Evolutionary conservation across 2,888 invertebrate species (phyloP).

Genomic region (Watsonalla binaria): DNA sequence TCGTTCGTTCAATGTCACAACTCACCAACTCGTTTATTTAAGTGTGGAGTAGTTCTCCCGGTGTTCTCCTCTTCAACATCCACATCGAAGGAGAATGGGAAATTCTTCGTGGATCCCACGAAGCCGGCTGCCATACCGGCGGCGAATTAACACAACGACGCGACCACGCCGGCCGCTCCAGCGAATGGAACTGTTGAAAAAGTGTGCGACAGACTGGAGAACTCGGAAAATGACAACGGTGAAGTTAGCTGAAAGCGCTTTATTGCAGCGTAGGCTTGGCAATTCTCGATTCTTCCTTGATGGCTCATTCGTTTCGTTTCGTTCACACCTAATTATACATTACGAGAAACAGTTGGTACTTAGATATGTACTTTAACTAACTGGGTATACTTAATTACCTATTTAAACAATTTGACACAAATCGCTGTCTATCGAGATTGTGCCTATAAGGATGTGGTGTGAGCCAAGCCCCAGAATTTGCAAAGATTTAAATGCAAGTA

Average conservation of each 20-base stretch:
- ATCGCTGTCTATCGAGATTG: no score
- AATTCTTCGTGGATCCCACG: constrained; percentile 71
- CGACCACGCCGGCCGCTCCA: constrained; percentile 11
- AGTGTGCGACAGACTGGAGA: background rate
- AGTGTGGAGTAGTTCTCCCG: constrained; percentile 47
- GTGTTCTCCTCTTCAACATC: constrained; percentile 64
- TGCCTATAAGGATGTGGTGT: no score
- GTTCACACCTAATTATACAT: no score
- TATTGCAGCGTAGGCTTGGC: constrained; percentile 3
- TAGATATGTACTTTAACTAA: no score
- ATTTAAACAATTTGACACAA: no score
- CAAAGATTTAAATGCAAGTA: no score
- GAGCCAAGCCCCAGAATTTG: no score
- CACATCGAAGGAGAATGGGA: constrained; percentile 72
- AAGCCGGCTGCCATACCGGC: constrained; percentile 60
- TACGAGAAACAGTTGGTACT: no score
- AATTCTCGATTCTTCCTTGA: background rate
- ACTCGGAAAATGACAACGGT: background rate
- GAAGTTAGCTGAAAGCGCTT: background rate
- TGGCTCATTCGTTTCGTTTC: no score
- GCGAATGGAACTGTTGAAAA: constrained; percentile 2
- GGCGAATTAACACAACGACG: constrained; percentile 14
- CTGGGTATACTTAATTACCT: no score
- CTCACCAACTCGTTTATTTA: constrained; percentile 63
- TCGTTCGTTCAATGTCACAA: constrained; percentile 10